A percentile compares a stretch with the other conserved stretches of the same genome.
Evolutionary conservation across 2,113 vertebrate genomes (phyloP).

Genomic region (Pachycephala philippinensis): DNA sequence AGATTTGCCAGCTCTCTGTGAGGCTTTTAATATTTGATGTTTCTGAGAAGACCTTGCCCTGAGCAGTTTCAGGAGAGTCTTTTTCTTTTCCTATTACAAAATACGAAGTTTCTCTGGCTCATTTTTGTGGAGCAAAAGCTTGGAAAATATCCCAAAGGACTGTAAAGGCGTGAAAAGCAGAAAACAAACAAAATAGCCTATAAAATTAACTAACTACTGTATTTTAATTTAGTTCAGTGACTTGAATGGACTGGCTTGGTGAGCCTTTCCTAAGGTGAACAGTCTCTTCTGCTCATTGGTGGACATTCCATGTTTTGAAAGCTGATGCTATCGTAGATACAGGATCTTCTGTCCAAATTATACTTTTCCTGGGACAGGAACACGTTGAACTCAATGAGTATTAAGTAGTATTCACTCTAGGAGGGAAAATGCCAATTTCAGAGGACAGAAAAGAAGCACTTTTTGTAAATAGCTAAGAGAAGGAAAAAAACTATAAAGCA

Average conservation of each 20-base stretch:
- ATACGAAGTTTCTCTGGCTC: background rate
- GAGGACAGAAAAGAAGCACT: background rate
- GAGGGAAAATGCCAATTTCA: background rate
- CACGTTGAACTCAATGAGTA: background rate
- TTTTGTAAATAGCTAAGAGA: background rate
- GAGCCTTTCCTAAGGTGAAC: background rate
- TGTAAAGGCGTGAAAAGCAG: background rate
- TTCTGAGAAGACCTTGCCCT: background rate
- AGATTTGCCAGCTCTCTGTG: background rate
- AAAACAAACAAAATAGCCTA: background rate
- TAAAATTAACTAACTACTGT: background rate
- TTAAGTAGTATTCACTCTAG: background rate
- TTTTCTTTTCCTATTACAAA: background rate
- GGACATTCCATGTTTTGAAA: background rate
- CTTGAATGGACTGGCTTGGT: background rate
- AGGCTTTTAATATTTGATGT: background rate
- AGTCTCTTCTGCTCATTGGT: background rate
- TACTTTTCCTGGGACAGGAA: background rate
- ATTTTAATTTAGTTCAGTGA: background rate
- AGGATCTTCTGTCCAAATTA: background rate
- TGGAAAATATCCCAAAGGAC: background rate
- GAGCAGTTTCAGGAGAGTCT: background rate
- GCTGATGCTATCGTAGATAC: background rate
- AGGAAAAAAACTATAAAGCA: background rate
- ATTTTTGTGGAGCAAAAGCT: background rate